Conservation (phyloP, 2,113 vertebrate species). For the Pluvialis apricaria region DNA sequence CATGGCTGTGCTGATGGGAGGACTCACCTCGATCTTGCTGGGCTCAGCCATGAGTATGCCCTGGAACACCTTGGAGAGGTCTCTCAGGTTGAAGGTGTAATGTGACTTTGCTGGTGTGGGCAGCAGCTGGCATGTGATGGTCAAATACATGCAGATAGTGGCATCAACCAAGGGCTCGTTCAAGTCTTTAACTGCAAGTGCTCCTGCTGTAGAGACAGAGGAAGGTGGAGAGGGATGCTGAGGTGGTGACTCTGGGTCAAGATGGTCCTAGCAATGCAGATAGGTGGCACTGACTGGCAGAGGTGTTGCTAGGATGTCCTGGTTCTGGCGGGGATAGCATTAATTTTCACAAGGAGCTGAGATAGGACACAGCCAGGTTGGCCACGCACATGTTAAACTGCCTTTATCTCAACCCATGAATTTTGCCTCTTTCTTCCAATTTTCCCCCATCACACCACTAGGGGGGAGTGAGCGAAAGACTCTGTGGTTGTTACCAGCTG, state of each 20-base stretch:
- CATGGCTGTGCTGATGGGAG: background rate
- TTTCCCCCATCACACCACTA: background rate
- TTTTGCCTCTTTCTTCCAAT: background rate
- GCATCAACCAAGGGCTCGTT: conserved; percentile 80
- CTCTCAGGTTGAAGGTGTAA: conserved; percentile 92
- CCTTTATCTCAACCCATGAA: background rate
- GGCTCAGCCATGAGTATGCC: conserved; percentile 90
- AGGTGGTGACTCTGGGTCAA: background rate
- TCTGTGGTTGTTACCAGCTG: background rate
- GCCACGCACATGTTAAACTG: background rate
- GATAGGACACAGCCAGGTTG: background rate
- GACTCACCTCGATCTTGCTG: conserved; percentile 76
- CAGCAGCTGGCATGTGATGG: conserved; percentile 86
- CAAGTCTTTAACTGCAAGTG: conserved; percentile 71
- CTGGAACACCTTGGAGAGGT: conserved; percentile 94
- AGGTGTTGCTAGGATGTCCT: background rate
- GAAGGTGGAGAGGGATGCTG: background rate
- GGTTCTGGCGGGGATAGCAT: background rate
- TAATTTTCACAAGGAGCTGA: background rate
- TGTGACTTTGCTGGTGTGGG: conserved; percentile 92
- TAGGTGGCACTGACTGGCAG: background rate
- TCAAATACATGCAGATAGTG: conserved; percentile 79
- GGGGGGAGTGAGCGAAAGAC: background rate
- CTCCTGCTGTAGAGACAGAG: conserved; percentile 64
- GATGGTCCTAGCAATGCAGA: background rate